These are phyloP conservation scores for Pseudococcus jackbeardsleyi DNA, from an alignment of 2,888 invertebrate species.

Conservation along the genomic window DNA sequence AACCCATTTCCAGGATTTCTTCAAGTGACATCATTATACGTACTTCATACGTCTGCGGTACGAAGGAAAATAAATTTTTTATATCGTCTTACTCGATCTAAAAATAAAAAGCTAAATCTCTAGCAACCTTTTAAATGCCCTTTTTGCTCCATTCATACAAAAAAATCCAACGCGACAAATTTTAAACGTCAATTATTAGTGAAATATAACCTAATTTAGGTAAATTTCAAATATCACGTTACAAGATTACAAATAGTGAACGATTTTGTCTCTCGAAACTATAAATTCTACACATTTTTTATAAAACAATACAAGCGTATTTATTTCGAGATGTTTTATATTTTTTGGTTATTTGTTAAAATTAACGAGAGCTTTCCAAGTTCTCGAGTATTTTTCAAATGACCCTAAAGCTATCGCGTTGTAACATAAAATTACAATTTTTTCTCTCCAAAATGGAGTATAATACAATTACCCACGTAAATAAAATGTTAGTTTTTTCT, in stretches of 20 bases:
- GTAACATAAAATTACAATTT: not conserved
- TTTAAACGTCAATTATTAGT: slow-evolving; percentile 42
- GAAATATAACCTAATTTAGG: slow-evolving; percentile 15
- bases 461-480: not conserved
- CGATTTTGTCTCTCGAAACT: not conserved
- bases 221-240: slow-evolving; percentile 6
- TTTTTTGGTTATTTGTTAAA: not conserved
- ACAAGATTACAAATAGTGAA: slow-evolving; percentile 26
- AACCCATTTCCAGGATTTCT: slow-evolving; percentile 29
- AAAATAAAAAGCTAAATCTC: slow-evolving; percentile 4
- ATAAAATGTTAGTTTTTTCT: not conserved
- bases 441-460: not conserved
- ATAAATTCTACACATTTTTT: slow-evolving; percentile 13
- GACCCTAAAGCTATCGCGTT: not conserved
- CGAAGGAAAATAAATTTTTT: slow-evolving; percentile 2
- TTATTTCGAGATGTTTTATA: not conserved
- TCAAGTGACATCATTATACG: not conserved
- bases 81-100: slow-evolving; percentile 7
- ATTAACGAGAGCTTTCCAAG: slow-evolving; percentile 16
- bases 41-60: not conserved
- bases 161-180: not conserved
- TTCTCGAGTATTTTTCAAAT: not conserved
- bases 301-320: not conserved
- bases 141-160: not conserved
- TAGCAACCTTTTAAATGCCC: not conserved